A percentile compares a stretch with the other conserved stretches of the same genome.
Evolutionary conservation across 1,140 invertebrate species (phyloP).

Genomic region (Bombus soroeensis): DNA sequence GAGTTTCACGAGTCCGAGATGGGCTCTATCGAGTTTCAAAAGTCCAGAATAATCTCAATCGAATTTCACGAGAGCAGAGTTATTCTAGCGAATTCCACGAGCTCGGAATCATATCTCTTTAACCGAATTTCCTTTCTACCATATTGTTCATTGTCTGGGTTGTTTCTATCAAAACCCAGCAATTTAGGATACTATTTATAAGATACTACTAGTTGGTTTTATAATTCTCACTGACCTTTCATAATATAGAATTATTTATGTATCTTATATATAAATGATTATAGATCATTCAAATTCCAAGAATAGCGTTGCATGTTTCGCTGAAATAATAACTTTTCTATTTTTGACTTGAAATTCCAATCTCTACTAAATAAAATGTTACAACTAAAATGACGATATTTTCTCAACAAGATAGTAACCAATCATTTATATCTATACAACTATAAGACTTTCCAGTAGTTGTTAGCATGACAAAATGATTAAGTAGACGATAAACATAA

Average conservation of each 20-base stretch:
- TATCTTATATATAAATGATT: too few relatives aligned
- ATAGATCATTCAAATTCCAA: too few relatives aligned
- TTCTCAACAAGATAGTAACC: too few relatives aligned
- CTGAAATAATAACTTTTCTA: too few relatives aligned
- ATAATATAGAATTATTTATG: too few relatives aligned
- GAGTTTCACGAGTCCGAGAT: not conserved
- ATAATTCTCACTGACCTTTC: too few relatives aligned
- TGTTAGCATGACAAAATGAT: not conserved
- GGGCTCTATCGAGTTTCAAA: not conserved
- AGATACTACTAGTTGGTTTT: too few relatives aligned
- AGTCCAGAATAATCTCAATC: not conserved
- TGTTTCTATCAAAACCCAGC: not conserved
- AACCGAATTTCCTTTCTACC: not conserved
- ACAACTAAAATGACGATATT: too few relatives aligned
- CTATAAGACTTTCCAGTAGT: not conserved
- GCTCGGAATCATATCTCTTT: not conserved
- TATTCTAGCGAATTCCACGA: not conserved
- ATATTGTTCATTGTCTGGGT: not conserved
- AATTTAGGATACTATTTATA: not conserved
- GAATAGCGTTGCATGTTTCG: too few relatives aligned
- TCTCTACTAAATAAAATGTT: too few relatives aligned
- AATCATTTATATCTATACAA: too few relatives aligned
- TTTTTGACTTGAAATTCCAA: too few relatives aligned
- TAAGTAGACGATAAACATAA: not conserved
- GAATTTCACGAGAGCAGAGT: not conserved